Conservation (phyloP, 2,113 vertebrate genomes). For the Elanus axillaris region DNA sequence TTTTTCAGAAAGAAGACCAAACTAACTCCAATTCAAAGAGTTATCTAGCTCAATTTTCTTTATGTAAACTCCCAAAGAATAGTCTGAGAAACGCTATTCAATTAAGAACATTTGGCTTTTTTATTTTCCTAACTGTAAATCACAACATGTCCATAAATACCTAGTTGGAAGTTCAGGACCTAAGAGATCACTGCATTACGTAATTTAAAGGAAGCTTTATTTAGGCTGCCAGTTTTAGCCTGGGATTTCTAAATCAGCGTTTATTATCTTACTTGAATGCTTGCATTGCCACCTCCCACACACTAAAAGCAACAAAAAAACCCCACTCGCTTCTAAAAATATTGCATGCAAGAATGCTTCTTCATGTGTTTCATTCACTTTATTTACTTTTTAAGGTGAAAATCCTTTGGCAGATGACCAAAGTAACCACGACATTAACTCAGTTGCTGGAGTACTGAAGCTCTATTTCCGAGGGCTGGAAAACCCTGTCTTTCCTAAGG, state of each 20-base stretch:
- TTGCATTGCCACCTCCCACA: constrained; percentile 60
- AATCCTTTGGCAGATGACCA: constrained; percentile 95
- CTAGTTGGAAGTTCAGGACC: neutral
- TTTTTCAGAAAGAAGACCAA: neutral
- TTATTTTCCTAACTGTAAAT: neutral
- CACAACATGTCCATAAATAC: neutral
- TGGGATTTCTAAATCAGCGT: constrained; percentile 57
- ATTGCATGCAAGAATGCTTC: neutral
- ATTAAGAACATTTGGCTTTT: neutral
- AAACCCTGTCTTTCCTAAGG: constrained; percentile 97
- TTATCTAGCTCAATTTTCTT: neutral
- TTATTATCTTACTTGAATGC: constrained; percentile 68
- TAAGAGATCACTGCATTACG: constrained; percentile 42
- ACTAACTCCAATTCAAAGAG: neutral
- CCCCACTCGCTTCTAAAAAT: neutral
- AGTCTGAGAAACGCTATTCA: neutral
- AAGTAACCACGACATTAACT: constrained; percentile 97
- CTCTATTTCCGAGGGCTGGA: constrained; percentile 97
- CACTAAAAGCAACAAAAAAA: neutral
- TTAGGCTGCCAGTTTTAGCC: constrained; percentile 58
- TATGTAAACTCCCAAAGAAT: neutral
- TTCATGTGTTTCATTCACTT: constrained; percentile 37
- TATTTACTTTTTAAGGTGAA: constrained; percentile 81
- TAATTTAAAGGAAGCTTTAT: constrained; percentile 55
- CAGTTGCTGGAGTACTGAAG: constrained; percentile 96